Percentiles rank a stretch among this genome's conserved stretches.
These are phyloP conservation scores for Pseudochaenichthys georgianus DNA, from an alignment of 2,797 vertebrate genomes.

Conservation along the genomic window DNA sequence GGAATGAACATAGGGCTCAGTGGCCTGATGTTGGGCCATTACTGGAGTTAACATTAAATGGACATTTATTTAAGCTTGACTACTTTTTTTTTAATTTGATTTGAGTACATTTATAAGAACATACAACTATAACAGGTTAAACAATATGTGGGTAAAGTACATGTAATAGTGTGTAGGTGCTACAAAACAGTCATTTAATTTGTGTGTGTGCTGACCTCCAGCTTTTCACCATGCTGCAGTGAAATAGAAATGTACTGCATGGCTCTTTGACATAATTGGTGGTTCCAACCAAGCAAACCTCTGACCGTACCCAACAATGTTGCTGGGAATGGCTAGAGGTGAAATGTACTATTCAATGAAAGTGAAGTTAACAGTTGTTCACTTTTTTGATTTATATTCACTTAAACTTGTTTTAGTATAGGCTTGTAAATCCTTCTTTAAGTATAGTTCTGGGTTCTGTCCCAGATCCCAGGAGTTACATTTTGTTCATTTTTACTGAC, in stretches of 20 bases:
- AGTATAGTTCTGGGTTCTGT: background rate
- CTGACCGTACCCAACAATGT: no score
- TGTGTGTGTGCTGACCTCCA: no score
- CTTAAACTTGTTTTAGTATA: background rate
- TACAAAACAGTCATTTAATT: no score
- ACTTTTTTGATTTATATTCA: background rate
- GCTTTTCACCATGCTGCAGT: no score
- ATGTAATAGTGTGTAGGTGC: no score
- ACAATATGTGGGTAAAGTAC: no score
- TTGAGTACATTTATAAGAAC: background rate
- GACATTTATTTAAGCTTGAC: background rate
- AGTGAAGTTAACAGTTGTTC: background rate
- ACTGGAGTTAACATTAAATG: background rate
- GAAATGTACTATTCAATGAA: no score
- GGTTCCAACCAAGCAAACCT: no score
- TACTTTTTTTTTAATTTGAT: background rate
- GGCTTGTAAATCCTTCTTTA: background rate
- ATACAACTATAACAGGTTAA: no score
- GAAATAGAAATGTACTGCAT: no score
- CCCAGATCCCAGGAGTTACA: background rate
- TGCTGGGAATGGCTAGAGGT: no score
- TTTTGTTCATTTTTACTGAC: conserved; percentile 2
- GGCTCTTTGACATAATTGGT: no score
- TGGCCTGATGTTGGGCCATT: background rate
- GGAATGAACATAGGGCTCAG: background rate